Percentiles rank a stretch among this genome's conserved stretches.
phyloP scores from a whole-genome alignment of 1,140 invertebrate species.

The Stegodyphus mimosarum region DNA sequence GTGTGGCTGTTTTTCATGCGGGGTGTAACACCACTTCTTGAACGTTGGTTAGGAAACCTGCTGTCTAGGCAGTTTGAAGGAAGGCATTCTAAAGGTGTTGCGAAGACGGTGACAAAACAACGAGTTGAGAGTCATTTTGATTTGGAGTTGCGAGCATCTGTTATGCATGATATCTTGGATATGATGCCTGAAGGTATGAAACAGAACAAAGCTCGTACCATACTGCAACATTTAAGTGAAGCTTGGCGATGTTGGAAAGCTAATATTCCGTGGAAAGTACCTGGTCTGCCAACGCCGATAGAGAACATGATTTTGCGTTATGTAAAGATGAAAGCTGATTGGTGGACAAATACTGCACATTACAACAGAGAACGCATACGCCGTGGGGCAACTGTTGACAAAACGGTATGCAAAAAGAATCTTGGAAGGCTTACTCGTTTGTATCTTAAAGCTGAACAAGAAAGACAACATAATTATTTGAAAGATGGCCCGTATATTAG shows the following conservation, averaged over 20 bases:
- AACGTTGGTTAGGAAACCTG: constrained; percentile 98
- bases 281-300: constrained; percentile 97
- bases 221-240: constrained; percentile 98
- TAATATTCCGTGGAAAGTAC: constrained; percentile 99
- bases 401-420: constrained; percentile 99
- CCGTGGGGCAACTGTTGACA: constrained; percentile 95
- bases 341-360: constrained; percentile 99
- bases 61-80: constrained; percentile 99
- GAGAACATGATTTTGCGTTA: constrained; percentile 99
- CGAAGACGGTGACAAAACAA: constrained; percentile 99
- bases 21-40: constrained; percentile 96
- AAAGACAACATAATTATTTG: constrained; percentile 98
- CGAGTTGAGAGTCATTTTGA: constrained; percentile 99
- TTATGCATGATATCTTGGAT: constrained; percentile 99
- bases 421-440: constrained; percentile 94
- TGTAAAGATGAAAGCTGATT: constrained; percentile 99
- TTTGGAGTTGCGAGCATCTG: constrained; percentile 95
- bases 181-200: constrained; percentile 99
- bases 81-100: constrained; percentile 97
- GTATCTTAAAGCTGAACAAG: constrained; percentile 98
- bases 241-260: constrained; percentile 99
- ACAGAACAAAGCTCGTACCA: constrained; percentile 98
- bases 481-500: constrained; percentile 99
- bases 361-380: constrained; percentile 98
- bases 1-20: constrained; percentile 99